Percentiles rank a stretch among this genome's conserved stretches.
Evolutionary conservation across 2,888 invertebrate genomes (phyloP).

Genomic region (Dasypogon diadema): DNA sequence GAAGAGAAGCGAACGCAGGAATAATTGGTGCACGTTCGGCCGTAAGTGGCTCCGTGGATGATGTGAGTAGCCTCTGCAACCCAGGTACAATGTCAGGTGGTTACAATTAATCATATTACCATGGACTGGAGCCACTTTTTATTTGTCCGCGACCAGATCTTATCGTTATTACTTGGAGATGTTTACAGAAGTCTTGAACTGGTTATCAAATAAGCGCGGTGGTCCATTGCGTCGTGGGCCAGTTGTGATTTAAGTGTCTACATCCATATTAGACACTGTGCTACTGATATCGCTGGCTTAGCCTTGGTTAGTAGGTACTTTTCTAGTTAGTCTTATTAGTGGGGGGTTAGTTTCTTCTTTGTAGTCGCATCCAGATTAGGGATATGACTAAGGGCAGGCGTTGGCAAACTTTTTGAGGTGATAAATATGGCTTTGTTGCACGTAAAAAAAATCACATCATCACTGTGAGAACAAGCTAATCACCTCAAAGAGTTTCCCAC

Average conservation of each 20-base stretch:
- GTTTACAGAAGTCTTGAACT: slow-evolving; percentile 37
- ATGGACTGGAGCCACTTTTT: slow-evolving; percentile 11
- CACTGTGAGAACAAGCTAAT: neutral
- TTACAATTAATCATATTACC: slow-evolving; percentile 39
- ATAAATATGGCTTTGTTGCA: neutral
- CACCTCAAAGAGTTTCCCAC: neutral
- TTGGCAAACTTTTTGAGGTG: slow-evolving; percentile 20
- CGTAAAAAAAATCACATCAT: neutral
- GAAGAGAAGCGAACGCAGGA: slow-evolving; percentile 3
- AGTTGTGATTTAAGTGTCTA: neutral
- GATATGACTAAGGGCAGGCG: neutral
- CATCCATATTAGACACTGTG: neutral
- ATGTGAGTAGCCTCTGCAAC: neutral
- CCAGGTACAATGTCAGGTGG: slow-evolving; percentile 28
- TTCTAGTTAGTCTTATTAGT: slow-evolving; percentile 36
- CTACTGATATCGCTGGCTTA: neutral
- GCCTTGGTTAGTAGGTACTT: neutral
- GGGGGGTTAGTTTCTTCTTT: slow-evolving; percentile 8
- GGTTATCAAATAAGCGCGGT: slow-evolving; percentile 38
- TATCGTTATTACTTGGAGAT: slow-evolving; percentile 29
- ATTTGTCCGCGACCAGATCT: slow-evolving; percentile 6
- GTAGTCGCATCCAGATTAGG: neutral
- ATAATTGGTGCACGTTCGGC: slow-evolving; percentile 28
- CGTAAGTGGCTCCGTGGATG: slow-evolving; percentile 5
- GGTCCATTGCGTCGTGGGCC: slow-evolving; percentile 2